phyloP scores from a whole-genome alignment of 2,113 vertebrate genomes.

The Syngnathoides biaculeatus region DNA sequence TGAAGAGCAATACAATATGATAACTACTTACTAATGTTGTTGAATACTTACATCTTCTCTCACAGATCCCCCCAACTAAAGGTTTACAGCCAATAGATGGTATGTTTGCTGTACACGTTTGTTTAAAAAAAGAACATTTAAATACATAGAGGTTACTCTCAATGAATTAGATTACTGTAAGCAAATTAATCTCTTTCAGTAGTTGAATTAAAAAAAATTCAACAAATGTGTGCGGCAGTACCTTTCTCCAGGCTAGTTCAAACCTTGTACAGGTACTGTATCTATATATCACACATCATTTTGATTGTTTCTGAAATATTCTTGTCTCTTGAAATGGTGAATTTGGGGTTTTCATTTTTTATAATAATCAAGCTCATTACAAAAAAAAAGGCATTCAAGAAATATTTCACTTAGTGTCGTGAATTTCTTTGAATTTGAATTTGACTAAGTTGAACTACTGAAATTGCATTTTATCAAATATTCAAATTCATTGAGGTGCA shows the following conservation, averaged over 20 bases:
- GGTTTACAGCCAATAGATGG: conserved; percentile 85
- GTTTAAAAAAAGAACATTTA: too few relatives aligned
- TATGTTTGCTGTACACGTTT: conserved; percentile 50
- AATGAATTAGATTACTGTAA: not conserved
- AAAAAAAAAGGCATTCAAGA: too few relatives aligned
- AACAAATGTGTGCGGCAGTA: not conserved
- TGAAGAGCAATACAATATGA: not conserved
- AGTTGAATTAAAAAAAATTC: not conserved
- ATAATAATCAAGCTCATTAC: too few relatives aligned
- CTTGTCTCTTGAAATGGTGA: too few relatives aligned
- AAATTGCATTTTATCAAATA: not conserved
- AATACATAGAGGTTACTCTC: not conserved
- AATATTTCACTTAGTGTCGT: not conserved
- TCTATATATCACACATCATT: too few relatives aligned
- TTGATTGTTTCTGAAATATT: too few relatives aligned
- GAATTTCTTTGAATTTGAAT: not conserved
- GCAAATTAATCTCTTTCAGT: not conserved
- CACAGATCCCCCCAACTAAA: conserved; percentile 73
- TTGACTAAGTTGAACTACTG: too few relatives aligned
- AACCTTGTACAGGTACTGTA: too few relatives aligned
- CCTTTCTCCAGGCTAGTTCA: not conserved
- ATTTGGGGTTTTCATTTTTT: too few relatives aligned
- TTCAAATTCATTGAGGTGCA: not conserved
- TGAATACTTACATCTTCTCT: conserved; percentile 20
- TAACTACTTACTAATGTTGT: not conserved